Conservation (phyloP, 2,888 invertebrate genomes). For the Phorcus lineatus region DNA sequence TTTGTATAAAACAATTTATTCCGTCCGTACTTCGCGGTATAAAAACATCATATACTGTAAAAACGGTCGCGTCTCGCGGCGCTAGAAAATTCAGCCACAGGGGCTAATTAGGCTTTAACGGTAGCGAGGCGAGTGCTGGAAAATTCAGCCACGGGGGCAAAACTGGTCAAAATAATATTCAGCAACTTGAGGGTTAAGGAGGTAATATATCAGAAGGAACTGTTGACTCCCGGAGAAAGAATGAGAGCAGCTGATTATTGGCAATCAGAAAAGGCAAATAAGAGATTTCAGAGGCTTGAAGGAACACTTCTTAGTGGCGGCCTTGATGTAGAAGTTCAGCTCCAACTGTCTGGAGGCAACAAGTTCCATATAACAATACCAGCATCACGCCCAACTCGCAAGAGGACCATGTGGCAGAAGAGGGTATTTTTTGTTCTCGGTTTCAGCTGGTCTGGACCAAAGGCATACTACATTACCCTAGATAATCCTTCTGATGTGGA, state of each 20-base stretch:
- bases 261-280: slow-evolving; percentile 37
- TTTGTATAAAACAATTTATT: too few relatives aligned
- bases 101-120: too few relatives aligned
- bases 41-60: too few relatives aligned
- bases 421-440: slow-evolving; percentile 58
- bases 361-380: slow-evolving; percentile 43
- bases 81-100: too few relatives aligned
- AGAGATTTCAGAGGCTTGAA: slow-evolving; percentile 42
- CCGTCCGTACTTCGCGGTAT: too few relatives aligned
- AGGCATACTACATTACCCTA: slow-evolving; percentile 49
- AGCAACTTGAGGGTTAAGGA: too few relatives aligned
- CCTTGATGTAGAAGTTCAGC: slow-evolving; percentile 37
- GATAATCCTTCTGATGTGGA: slow-evolving; percentile 33
- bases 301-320: slow-evolving; percentile 49
- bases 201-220: slow-evolving; percentile 42
- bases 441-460: slow-evolving; percentile 57
- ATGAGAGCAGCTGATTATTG: slow-evolving; percentile 43
- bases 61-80: too few relatives aligned
- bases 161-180: too few relatives aligned
- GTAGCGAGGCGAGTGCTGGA: too few relatives aligned
- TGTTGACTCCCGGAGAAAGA: slow-evolving; percentile 29
- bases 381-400: slow-evolving; percentile 48
- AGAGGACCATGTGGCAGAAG: slow-evolving; percentile 50
- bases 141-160: too few relatives aligned
- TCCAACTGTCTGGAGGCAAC: slow-evolving; percentile 36